phyloP scores from a whole-genome alignment of 2,888 invertebrate species.

The Plebejus melissa region DNA sequence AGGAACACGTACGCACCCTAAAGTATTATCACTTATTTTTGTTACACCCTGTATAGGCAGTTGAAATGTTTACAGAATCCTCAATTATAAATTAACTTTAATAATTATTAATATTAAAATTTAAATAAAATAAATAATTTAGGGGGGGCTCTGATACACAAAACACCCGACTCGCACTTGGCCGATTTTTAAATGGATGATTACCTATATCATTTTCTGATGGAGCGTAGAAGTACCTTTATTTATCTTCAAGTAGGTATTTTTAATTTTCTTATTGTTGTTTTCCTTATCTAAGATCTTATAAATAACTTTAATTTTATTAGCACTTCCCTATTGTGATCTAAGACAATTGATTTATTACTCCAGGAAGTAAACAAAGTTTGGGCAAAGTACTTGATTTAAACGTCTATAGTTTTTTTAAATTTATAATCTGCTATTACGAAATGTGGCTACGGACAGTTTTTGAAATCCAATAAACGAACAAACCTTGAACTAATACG shows the following conservation, averaged over 20 bases:
- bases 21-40: too few species aligned
- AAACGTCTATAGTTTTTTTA: not conserved
- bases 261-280: not conserved
- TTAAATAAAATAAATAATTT: too few species aligned
- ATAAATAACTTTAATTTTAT: not conserved
- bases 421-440: not conserved
- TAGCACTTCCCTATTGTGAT: too few species aligned
- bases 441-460: not conserved
- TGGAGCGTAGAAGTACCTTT: not conserved
- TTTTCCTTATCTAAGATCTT: not conserved
- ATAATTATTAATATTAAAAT: too few species aligned
- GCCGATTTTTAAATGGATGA: not conserved
- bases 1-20: too few species aligned
- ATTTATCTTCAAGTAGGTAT: not conserved
- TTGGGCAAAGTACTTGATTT: not conserved
- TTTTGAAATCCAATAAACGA: conserved; percentile 10
- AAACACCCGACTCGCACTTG: too few species aligned
- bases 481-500: conserved; percentile 35
- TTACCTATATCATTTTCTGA: not conserved
- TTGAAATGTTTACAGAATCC: too few species aligned
- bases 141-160: too few species aligned
- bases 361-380: not conserved
- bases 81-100: too few species aligned
- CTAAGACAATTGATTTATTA: not conserved
- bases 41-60: too few species aligned